Evolutionary conservation across 2,888 invertebrate species (phyloP), one percentile per base, ranked within the genome.

Genomic region (Apotomis capreana): DNA sequence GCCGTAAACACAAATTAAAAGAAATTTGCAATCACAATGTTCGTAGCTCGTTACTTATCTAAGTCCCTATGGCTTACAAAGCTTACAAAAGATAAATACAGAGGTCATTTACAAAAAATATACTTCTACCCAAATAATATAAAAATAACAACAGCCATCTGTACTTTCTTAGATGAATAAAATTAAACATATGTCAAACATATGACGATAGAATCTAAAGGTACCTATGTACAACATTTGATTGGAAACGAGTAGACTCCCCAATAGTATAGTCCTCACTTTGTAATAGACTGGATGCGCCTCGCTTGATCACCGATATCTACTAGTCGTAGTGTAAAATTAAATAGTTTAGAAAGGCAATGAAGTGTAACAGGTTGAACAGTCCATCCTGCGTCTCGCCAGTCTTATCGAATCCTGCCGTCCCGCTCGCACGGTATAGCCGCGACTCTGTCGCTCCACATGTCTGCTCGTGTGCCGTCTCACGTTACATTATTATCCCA

Each of bases 91-190:
- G 90, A 92, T 92, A 92, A 93, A 92, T 92, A 92, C 91, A 91
- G 90, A 92, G 91, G 91, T 91, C 88, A 91, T 92, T 92, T 93
- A 93, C 92, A 93, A 91, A 92, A 92, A 92, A 92, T 91, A 92
- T 92, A 92, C 85, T 90, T 92, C 92, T 92, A 93, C 91, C 90
- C 92, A 92, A 92, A 92, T 92, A 89, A 92, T 92, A 92, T 92
- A 93, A 93, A 92, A 93, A 92, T 92, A 93, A 93, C 92, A 93
- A 93, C 92, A 93, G 92, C 92, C 92, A 92, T 91, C 92, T 93
- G 92, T 93, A 93, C 92, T 92, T 92, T 90, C 89, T 91, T 92
- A 92, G 92, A 92, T 91, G 92, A 92, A 92, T 92, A 92, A 92
- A 92, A 92, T 90, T 91, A 93, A 91, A 90, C 92, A 92, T 92